Evolutionary conservation across 2,113 vertebrate species (phyloP).

Genomic region (Anguilla rostrata): DNA sequence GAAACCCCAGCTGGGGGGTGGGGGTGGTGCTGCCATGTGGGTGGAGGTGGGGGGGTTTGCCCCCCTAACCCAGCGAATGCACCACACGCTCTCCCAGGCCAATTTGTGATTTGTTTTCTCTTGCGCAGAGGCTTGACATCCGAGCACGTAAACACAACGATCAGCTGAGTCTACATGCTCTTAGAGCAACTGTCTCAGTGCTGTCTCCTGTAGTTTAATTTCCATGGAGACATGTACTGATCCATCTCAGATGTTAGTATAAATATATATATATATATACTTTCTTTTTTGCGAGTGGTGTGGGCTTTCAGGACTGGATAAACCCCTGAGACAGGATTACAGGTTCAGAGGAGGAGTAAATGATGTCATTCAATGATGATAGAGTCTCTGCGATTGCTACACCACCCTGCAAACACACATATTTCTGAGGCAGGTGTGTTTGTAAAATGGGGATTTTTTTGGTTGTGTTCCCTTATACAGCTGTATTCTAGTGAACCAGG

Average conservation of each 20-base stretch:
- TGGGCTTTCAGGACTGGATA: neutral
- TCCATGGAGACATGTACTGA: slow-evolving; percentile 12
- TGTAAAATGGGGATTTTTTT: neutral
- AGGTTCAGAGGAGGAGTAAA: too few species aligned
- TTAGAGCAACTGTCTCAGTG: neutral
- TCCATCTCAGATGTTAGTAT: slow-evolving; percentile 13
- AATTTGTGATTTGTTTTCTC: too few species aligned
- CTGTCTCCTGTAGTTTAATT: neutral
- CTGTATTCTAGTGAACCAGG: too few species aligned
- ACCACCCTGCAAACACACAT: neutral
- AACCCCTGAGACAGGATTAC: neutral
- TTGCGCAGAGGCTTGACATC: neutral
- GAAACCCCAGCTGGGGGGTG: too few species aligned
- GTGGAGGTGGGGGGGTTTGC: too few species aligned
- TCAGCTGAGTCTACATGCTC: neutral
- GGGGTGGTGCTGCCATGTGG: too few species aligned
- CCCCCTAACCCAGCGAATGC: neutral
- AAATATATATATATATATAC: neutral
- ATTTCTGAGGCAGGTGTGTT: too few species aligned
- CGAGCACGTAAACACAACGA: neutral
- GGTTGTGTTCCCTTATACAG: neutral
- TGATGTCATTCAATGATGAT: neutral
- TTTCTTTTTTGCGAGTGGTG: neutral
- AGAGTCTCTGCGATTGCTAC: neutral
- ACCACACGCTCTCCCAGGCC: too few species aligned